phyloP scores from a whole-genome alignment of 2,888 invertebrate genomes.

The Amiota communis region DNA sequence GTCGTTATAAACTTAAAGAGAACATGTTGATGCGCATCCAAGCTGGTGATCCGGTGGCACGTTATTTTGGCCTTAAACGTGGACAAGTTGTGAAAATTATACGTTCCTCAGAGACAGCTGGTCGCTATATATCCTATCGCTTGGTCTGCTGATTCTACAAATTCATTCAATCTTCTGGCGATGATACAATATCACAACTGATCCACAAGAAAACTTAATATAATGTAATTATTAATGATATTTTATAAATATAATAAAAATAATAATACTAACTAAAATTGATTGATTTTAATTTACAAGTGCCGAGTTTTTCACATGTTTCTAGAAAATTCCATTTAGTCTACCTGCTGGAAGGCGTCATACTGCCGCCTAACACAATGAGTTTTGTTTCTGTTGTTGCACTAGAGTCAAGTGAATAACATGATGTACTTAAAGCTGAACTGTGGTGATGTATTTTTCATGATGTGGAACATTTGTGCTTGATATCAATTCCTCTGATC shows the following conservation, averaged over 20 bases:
- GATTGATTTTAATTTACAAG: background rate
- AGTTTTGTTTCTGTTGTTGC: too few relatives aligned
- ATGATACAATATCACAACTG: background rate
- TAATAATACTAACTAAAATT: background rate
- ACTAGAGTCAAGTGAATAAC: too few relatives aligned
- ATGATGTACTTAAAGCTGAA: too few relatives aligned
- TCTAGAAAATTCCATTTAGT: too few relatives aligned
- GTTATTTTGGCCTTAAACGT: slow-evolving; percentile 98
- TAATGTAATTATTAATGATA: background rate
- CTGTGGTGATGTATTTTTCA: too few relatives aligned
- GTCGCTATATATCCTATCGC: slow-evolving; percentile 97
- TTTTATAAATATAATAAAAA: too few relatives aligned
- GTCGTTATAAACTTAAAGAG: slow-evolving; percentile 97
- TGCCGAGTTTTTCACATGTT: too few relatives aligned
- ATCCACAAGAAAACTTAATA: background rate
- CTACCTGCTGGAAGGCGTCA: too few relatives aligned
- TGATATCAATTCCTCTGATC: too few relatives aligned
- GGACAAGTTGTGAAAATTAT: slow-evolving; percentile 99
- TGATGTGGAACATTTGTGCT: too few relatives aligned
- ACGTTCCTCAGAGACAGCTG: slow-evolving; percentile 97
- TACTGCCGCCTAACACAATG: too few relatives aligned
- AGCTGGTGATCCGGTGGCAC: slow-evolving; percentile 97
- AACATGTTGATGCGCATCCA: slow-evolving; percentile 99
- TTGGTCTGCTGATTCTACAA: slow-evolving; percentile 82
- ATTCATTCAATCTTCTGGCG: background rate